These are phyloP conservation scores for Microcebus lehilahytsara DNA, from an alignment of 2,113 vertebrate species.

Conservation along the genomic window DNA sequence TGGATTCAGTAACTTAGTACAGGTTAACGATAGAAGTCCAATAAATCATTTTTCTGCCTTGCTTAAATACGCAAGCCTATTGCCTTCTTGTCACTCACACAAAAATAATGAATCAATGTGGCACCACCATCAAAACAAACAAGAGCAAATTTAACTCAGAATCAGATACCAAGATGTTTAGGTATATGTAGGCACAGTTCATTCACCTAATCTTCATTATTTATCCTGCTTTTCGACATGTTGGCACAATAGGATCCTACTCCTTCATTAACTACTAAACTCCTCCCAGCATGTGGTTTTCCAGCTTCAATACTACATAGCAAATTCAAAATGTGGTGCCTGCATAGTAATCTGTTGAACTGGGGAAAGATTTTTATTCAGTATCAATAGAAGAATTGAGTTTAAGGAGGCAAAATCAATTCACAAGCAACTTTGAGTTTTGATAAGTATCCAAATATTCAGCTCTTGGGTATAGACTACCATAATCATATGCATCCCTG, in stretches of 20 bases:
- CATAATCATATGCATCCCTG: slow-evolving; percentile 59
- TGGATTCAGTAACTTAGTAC: neutral
- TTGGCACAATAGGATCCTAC: neutral
- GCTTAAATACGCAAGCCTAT: neutral
- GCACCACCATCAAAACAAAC: neutral
- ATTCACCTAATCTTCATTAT: neutral
- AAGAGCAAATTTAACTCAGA: neutral
- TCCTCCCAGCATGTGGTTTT: neutral
- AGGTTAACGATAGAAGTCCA: slow-evolving; percentile 10
- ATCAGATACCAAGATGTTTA: neutral
- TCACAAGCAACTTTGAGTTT: slow-evolving; percentile 67
- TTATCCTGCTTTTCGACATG: slow-evolving; percentile 8
- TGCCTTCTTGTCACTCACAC: neutral
- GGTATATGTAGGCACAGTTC: neutral
- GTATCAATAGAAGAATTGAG: slow-evolving; percentile 48
- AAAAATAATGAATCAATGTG: neutral
- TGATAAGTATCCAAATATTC: slow-evolving; percentile 67
- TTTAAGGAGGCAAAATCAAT: slow-evolving; percentile 75
- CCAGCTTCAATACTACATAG: neutral
- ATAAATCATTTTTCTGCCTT: slow-evolving; percentile 1
- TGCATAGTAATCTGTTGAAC: slow-evolving; percentile 56
- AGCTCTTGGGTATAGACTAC: slow-evolving; percentile 53
- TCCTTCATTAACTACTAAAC: slow-evolving; percentile 7
- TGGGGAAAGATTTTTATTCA: slow-evolving; percentile 61
- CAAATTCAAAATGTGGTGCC: slow-evolving; percentile 26